Percentiles rank a stretch among this genome's conserved stretches.
Evolutionary conservation across 2,113 vertebrate genomes (phyloP).

Genomic region (Pao palembangensis): DNA sequence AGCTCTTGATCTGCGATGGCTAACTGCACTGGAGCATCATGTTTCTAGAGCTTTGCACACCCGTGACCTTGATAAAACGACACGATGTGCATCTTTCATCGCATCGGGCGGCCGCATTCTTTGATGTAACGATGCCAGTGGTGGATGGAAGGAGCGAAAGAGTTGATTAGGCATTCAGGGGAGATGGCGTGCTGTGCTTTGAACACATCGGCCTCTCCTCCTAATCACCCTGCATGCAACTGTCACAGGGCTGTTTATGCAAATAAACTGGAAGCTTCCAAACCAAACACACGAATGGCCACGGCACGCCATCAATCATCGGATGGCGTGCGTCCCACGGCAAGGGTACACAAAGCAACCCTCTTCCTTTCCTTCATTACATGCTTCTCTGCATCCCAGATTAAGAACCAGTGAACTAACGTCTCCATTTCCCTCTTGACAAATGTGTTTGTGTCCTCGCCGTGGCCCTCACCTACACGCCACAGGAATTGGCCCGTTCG

Average conservation of each 20-base stretch:
- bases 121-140: conserved; percentile 42
- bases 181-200: conserved; percentile 12
- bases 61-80: conserved; percentile 30
- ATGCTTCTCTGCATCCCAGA: conserved; percentile 68
- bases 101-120: conserved; percentile 40
- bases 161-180: conserved; percentile 42
- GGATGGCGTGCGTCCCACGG: conserved; percentile 15
- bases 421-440: conserved; percentile 73
- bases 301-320: conserved; percentile 53
- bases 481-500: conserved; percentile 2
- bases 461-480: neutral
- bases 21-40: neutral
- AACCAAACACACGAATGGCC: conserved; percentile 50
- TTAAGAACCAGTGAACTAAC: conserved; percentile 56
- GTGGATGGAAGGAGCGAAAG: conserved; percentile 14
- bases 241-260: neutral
- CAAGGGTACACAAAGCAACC: conserved; percentile 59
- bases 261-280: conserved; percentile 6
- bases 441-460: conserved; percentile 26
- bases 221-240: conserved; percentile 4
- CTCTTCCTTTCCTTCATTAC: conserved; percentile 73
- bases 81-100: conserved; percentile 20
- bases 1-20: neutral
- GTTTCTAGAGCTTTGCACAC: neutral
- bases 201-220: neutral